phyloP scores from a whole-genome alignment of 2,888 invertebrate genomes.

The Heteromurus nitidus region DNA sequence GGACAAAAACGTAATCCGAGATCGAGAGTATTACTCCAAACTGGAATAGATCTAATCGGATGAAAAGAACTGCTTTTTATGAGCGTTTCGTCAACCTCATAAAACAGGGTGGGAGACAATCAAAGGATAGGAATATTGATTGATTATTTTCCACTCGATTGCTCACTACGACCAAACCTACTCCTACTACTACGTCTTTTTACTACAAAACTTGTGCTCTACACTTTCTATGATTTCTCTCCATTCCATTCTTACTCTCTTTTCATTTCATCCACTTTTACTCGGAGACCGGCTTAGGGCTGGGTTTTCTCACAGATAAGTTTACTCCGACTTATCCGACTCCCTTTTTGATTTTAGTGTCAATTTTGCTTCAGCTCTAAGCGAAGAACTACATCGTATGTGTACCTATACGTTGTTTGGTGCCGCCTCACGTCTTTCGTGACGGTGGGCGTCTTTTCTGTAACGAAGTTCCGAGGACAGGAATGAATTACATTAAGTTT shows the following conservation, averaged over 20 bases:
- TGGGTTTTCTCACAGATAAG: conserved; percentile 60
- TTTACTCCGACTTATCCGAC: conserved; percentile 24
- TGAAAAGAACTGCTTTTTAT: conserved; percentile 66
- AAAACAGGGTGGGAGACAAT: conserved; percentile 70
- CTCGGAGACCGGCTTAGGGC: conserved; percentile 47
- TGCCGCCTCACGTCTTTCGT: too few species aligned
- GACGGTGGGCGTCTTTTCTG: too few species aligned
- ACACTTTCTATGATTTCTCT: background rate
- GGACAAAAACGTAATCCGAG: conserved; percentile 61
- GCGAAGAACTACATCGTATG: too few species aligned
- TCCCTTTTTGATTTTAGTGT: conserved; percentile 56
- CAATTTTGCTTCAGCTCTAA: conserved; percentile 42
- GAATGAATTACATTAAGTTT: too few species aligned
- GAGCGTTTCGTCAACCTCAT: conserved; percentile 69
- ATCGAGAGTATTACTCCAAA: conserved; percentile 61
- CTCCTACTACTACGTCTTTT: background rate
- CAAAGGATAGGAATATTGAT: conserved; percentile 71
- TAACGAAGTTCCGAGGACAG: too few species aligned
- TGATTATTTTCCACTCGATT: conserved; percentile 71
- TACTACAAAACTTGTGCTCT: background rate
- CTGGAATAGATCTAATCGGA: conserved; percentile 66
- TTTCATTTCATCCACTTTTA: conserved; percentile 52
- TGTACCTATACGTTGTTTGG: too few species aligned
- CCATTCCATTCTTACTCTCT: conserved; percentile 16
- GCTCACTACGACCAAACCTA: conserved; percentile 59